Percentiles rank a stretch among this genome's conserved stretches.
These are phyloP conservation scores for Phyto melanocephala DNA, from an alignment of 2,888 invertebrate genomes.

Conservation along the genomic window DNA sequence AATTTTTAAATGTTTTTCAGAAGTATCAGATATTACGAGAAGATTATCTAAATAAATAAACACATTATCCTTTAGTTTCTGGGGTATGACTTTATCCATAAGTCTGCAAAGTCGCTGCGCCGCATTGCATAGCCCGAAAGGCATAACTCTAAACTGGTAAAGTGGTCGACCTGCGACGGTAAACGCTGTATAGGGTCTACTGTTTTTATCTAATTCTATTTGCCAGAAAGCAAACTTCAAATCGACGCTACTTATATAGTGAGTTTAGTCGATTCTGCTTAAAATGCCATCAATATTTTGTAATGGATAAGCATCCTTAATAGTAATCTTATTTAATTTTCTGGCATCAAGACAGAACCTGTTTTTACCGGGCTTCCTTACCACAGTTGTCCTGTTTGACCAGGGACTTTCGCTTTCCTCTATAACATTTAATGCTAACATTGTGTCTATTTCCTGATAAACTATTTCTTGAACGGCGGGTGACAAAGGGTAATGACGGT, in stretches of 20 bases:
- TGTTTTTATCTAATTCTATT: conserved; percentile 30
- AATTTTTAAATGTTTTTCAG: conserved; percentile 13
- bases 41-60: conserved; percentile 57
- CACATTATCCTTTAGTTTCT: conserved; percentile 27
- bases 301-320: conserved; percentile 31
- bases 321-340: conserved; percentile 67
- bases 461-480: conserved; percentile 56
- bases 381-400: conserved; percentile 69
- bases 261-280: conserved; percentile 29
- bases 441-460: conserved; percentile 69
- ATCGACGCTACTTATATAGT: conserved; percentile 33
- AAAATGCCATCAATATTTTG: conserved; percentile 28
- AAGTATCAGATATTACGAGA: conserved; percentile 42
- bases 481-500: conserved; percentile 62
- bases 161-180: conserved; percentile 32
- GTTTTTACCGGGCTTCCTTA: conserved; percentile 66
- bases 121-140: conserved; percentile 31
- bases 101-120: conserved; percentile 63
- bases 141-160: conserved; percentile 30
- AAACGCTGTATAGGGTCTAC: conserved; percentile 40
- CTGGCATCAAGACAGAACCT: conserved; percentile 69
- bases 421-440: conserved; percentile 69
- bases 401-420: conserved; percentile 69
- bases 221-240: conserved; percentile 42
- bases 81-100: conserved; percentile 65